Conservation (phyloP, 2,797 vertebrate genomes). For the Halcyon leucocephala region DNA sequence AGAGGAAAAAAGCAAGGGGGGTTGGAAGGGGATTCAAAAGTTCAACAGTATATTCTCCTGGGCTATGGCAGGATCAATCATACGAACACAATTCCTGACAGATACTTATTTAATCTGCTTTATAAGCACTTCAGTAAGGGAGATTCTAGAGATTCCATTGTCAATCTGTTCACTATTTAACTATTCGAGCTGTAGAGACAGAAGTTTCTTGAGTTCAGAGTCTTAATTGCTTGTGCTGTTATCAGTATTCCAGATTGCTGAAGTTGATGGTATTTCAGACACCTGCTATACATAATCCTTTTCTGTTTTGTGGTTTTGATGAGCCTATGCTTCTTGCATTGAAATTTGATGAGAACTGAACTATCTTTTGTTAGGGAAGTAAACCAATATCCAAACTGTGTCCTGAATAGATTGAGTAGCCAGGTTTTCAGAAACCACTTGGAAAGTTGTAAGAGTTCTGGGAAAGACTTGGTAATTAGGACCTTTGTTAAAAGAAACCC, state of each 20-base stretch:
- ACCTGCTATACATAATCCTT: conserved; percentile 46
- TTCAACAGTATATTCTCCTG: background rate
- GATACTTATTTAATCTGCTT: conserved; percentile 37
- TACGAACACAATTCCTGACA: background rate
- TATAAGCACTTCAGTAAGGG: conserved; percentile 16
- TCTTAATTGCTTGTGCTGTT: conserved; percentile 46
- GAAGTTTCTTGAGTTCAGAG: conserved; percentile 45
- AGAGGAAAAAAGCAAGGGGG: background rate
- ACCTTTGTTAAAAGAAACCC: background rate
- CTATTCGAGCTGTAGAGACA: background rate
- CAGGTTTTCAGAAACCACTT: background rate
- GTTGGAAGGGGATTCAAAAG: background rate
- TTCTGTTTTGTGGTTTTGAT: conserved; percentile 25
- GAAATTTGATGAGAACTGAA: background rate
- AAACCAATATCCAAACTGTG: background rate
- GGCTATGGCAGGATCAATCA: background rate
- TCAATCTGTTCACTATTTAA: conserved; percentile 49
- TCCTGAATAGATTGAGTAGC: background rate
- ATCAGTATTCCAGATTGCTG: conserved; percentile 4
- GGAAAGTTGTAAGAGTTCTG: background rate
- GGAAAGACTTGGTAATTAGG: background rate
- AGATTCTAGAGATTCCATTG: conserved; percentile 44
- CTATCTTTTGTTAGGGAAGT: background rate
- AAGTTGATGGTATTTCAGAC: conserved; percentile 46
- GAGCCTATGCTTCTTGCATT: background rate